Evolutionary conservation across 2,797 vertebrate species (phyloP), one percentile per base, ranked within the genome.

Genomic region (Anableps anableps): DNA sequence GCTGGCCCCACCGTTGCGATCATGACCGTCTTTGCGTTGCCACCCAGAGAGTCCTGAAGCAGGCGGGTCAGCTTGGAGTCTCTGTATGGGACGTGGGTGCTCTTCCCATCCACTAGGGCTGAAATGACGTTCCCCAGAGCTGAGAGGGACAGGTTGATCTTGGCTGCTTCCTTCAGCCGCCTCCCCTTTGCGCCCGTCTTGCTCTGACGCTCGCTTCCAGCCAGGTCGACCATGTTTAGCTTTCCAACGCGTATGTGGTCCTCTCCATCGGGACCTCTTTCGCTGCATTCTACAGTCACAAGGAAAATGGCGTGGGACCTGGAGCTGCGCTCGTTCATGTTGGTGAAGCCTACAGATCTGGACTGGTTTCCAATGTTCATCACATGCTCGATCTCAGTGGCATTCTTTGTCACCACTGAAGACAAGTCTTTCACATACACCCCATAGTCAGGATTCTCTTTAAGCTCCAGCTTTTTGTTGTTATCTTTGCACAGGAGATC

Each of bases 241-340:
- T 99, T 99, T 53, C 98, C 98, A 7, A 99, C 98, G 0, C 98
- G 97, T 92, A 99, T 98, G 94, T 98, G 98, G 88, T 99, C 97
- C 88, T 97, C 94, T 0, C 97, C 97, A 14, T 99, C 98, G 0
- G 95, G 94, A 4, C 98, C 97, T 0, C 88, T 89, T 89, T 98
- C 96, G 0, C 98, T 99, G 93, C 98, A 98, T 95, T 99, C 98
- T 26, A 99, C 90, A 0, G 98, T 99, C 77, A 99, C 93, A 45
- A 97, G 93, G 50, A 99, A 99, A 80, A 99, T 98, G 50, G 98
- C 97, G 17, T 99, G 98, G 3, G 98, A 99, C 75, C 98, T 96
- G 1, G 98, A 99, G 93, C 98, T 99, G 93, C 91, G 95, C 87
- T 99, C 97, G 0, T 99, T 99, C 97, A 99, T 97, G 93, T 98